Base-by-base conservation (phyloP, 2,113 vertebrate genomes). In the Tachysurus vachellii region DNA sequence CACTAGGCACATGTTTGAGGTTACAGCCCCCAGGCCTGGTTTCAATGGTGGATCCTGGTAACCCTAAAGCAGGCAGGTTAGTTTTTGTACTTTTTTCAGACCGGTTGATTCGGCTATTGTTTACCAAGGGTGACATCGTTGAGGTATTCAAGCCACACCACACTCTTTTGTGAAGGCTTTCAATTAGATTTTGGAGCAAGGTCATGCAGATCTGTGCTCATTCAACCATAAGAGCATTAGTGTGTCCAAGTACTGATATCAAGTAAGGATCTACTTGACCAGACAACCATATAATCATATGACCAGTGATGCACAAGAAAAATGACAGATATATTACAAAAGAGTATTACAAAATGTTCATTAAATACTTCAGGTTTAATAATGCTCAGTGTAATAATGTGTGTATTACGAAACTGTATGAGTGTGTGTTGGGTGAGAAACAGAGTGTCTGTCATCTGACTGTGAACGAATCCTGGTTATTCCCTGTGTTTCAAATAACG, bases 401-500 rank as follows among this genome's bases (percentile, higher is more conserved):
- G n/a, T 61, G 28, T 9, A 11, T 31, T 68, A 21, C 3, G 50
- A 54, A 54, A 54, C 26, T n/a, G 28, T 59, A 44, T 50, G 44
- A 17, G 36, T 28, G 44, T 50, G 23, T 28, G 79, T 81, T 31
- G 54, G 3, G 36, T 61, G 56, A 31, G 61, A 12, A 44, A 75
- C 21, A 50, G 3, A 21, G 16, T 21, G 53, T 47, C 71, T 77
- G 56, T 53, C 44, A 54, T 5, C 10, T 79, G 36, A 68, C 17
- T 68, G 17, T 21, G 61, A 80, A 86, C 56, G 75, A 80, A 80
- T 80, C 84, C 54, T 16, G 6, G 64, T 56, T 8, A n/a, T 21
- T 44, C 11, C 1, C 10, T 28, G 13, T 31, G 79, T 42, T 79
- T 77, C 42, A 21, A 64, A 53, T 5, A 3, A 53, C 7, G 42